A percentile compares a stretch with the other conserved stretches of the same genome.
Conservation (phyloP, 1,140 invertebrate genomes). For the Drosophila chauvacae region DNA sequence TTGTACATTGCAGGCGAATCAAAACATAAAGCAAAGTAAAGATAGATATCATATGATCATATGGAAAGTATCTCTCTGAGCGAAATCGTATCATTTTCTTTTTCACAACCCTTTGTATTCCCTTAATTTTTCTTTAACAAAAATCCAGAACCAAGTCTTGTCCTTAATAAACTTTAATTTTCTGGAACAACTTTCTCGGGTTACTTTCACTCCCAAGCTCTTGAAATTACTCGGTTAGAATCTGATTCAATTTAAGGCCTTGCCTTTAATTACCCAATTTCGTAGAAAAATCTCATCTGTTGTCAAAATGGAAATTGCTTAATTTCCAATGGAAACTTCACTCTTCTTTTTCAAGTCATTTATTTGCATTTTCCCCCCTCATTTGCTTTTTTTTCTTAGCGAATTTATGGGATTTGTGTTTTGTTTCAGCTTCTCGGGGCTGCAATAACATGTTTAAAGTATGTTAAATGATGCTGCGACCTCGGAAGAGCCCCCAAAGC, state of each 20-base stretch:
- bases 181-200: not conserved
- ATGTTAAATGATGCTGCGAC: constrained; percentile 68
- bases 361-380: constrained; percentile 42
- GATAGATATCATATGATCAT: no score
- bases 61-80: no score
- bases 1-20: not conserved
- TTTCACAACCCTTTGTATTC: not conserved
- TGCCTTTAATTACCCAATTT: constrained; percentile 17
- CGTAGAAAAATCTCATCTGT: constrained; percentile 21
- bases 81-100: no score
- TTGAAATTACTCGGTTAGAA: not conserved
- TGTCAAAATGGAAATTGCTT: constrained; percentile 46
- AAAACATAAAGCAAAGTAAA: no score
- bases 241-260: constrained; percentile 12
- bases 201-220: not conserved
- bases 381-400: constrained; percentile 48
- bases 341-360: constrained; percentile 24
- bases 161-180: not conserved
- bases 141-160: not conserved
- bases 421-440: constrained; percentile 41
- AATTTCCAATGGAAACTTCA: constrained; percentile 48
- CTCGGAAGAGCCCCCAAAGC: constrained; percentile 22
- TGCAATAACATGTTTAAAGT: constrained; percentile 76
- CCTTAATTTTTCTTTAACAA: not conserved
- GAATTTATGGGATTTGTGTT: constrained; percentile 68